Percentiles rank a stretch among this genome's conserved stretches.
Evolutionary conservation across 1,140 invertebrate genomes (phyloP).

Genomic region (Solenopsis invicta): DNA sequence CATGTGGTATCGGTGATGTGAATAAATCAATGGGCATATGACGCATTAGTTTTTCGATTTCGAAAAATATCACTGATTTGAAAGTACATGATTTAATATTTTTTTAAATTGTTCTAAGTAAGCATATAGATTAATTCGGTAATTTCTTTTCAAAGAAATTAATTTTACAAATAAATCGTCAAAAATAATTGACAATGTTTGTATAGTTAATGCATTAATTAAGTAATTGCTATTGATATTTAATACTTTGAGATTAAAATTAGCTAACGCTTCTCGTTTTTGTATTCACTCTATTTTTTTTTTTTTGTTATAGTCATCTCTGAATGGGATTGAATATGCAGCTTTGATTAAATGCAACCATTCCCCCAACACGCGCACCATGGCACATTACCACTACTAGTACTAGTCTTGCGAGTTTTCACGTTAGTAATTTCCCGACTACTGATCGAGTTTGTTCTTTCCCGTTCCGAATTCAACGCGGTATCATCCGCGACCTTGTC

Average conservation of each 20-base stretch:
- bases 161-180: neutral
- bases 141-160: neutral
- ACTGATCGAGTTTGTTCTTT: conserved; percentile 90
- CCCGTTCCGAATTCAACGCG: conserved; percentile 88
- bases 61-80: neutral
- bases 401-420: conserved; percentile 89
- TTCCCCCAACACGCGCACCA: conserved; percentile 97
- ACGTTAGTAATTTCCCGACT: conserved; percentile 87
- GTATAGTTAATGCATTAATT: neutral
- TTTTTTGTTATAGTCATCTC: too few relatives aligned
- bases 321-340: conserved; percentile 17
- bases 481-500: conserved; percentile 74
- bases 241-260: neutral
- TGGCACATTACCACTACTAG: conserved; percentile 91
- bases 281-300: neutral
- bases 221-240: neutral
- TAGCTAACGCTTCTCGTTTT: neutral
- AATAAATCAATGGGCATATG: neutral
- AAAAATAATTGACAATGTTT: neutral
- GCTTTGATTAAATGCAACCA: conserved; percentile 89
- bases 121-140: neutral
- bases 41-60: neutral
- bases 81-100: neutral
- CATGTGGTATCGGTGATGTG: neutral
- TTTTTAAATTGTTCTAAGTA: neutral